Percentiles rank a stretch among this genome's conserved stretches.
Conservation (phyloP, 2,113 vertebrate genomes). For the Cathartes aura region DNA sequence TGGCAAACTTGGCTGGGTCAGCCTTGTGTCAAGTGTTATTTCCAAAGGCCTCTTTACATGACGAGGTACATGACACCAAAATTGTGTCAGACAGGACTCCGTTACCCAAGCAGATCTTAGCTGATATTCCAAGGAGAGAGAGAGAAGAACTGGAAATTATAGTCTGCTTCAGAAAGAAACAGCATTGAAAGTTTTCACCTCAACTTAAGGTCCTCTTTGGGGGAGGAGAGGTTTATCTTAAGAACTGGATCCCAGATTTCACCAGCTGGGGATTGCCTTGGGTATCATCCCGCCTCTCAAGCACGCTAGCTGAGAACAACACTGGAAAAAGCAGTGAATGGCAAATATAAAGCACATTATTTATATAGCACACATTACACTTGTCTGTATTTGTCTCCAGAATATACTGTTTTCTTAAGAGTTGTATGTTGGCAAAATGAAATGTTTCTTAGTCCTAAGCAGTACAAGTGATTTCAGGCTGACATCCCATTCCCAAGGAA, state of each 20-base stretch:
- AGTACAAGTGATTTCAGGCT: neutral
- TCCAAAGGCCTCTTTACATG: neutral
- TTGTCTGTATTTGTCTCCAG: neutral
- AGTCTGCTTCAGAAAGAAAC: neutral
- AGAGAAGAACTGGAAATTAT: neutral
- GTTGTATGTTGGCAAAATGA: neutral
- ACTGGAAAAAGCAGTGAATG: neutral
- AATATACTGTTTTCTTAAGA: neutral
- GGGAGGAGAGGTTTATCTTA: neutral
- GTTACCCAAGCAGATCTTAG: neutral
- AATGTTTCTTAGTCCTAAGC: neutral
- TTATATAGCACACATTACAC: neutral
- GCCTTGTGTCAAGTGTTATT: neutral
- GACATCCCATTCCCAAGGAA: neutral
- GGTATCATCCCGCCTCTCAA: neutral
- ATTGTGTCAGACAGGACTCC: conserved; percentile 2
- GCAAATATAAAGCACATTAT: neutral
- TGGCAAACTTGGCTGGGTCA: conserved; percentile 5
- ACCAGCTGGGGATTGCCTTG: neutral
- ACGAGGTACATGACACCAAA: accelerated
- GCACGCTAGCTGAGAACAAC: neutral
- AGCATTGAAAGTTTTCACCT: neutral
- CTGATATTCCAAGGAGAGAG: neutral
- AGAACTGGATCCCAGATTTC: neutral
- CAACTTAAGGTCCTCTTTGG: neutral